Conservation (phyloP, 2,113 vertebrate species). For the Microcebus griseorufus region DNA sequence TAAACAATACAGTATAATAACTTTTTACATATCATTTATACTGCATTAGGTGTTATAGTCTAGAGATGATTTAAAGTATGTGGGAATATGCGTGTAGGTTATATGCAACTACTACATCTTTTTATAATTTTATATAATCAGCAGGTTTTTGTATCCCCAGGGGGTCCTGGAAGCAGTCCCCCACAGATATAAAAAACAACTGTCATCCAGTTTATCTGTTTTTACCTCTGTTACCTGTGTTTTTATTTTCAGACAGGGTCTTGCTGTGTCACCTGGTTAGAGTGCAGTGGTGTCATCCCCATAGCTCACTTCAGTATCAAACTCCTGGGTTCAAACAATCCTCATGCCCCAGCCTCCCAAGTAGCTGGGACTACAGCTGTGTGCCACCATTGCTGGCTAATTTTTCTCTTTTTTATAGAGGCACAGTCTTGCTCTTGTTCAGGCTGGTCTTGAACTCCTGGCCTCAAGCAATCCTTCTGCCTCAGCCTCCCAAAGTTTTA, state of each 20-base stretch:
- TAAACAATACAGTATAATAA: not conserved
- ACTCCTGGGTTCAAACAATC: not conserved
- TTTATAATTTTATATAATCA: not conserved
- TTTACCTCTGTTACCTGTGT: not conserved
- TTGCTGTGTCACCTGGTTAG: not conserved
- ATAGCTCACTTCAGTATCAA: not conserved
- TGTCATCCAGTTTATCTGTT: not conserved
- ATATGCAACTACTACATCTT: not conserved
- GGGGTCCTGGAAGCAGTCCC: not conserved
- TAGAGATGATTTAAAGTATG: not conserved
- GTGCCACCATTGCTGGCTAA: not conserved
- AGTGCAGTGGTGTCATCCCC: not conserved
- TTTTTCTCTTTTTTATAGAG: not conserved
- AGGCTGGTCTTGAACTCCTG: not conserved
- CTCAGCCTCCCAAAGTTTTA: not conserved
- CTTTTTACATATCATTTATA: not conserved
- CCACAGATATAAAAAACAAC: not conserved
- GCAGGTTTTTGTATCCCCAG: not conserved
- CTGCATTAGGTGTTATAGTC: not conserved
- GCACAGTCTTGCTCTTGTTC: not conserved
- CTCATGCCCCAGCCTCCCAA: not conserved
- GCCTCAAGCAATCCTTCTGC: not conserved
- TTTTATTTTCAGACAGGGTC: not conserved
- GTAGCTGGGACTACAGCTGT: not conserved
- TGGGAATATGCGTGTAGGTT: not conserved